Evolutionary conservation across 2,888 invertebrate genomes (phyloP), one percentile per base, ranked within the genome.

Genomic region (Alsophila aescularia): DNA sequence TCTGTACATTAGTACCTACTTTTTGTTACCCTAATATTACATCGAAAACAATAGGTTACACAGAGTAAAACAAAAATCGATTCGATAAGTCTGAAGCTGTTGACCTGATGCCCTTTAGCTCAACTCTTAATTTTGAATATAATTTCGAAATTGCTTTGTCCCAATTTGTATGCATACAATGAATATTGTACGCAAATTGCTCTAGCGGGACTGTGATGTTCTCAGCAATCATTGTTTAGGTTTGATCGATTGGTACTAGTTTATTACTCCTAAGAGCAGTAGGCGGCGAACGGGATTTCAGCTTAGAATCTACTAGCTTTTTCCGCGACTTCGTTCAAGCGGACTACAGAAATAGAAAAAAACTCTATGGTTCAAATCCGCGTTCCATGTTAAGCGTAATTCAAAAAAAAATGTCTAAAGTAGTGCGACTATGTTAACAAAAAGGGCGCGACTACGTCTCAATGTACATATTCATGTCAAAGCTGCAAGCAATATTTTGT

Each of bases 201-300:
- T 42, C 15, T 56, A 50, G 45, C 58, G 55, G 52, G 47, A 48
- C 39, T 53, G 45, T 49, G 41, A 58, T 57, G 41, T 42, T 52
- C 55, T 62, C 66, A 62, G 60, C 62, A 66, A 65, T 67, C 58
- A 67, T 61, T 55, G 64, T 61, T 64, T 64, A 55, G 61, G 60
- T 67, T 35, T 61, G 59, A 67, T 61, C 62, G 60, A 65, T 36
- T 21, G 31, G 31, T 45, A 39, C 43, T 9, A 36, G n/a, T 35
- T 29, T 29, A 29, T 9, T 10, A 29, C 29, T 10, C 29, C 8
- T 29, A 29, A 29, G n/a, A 10, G 29, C 10, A n/a, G 29, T 29
- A n/a, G 29, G n/a, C 14, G 0, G 16, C 35, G 1, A 24, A n/a
- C 10, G 41, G 27, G 18, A 37, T 37, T 12, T 37, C 4, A 16